Conservation (phyloP, 2,888 invertebrate genomes). For the Halocaridina rubra region DNA sequence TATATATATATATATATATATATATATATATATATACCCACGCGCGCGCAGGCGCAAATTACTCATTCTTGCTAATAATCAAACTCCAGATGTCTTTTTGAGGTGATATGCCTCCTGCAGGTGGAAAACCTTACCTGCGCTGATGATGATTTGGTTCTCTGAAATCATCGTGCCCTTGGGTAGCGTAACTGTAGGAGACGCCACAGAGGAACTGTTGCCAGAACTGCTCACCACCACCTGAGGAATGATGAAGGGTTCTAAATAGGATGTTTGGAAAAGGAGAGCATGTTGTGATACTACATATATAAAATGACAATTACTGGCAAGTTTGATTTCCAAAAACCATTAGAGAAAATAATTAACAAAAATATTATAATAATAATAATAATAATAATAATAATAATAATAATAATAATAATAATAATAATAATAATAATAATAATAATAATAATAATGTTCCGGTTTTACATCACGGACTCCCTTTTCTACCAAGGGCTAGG, state of each 20-base stretch:
- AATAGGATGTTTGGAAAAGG: too few species aligned
- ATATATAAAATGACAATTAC: too few species aligned
- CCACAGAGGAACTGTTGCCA: neutral
- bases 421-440: neutral
- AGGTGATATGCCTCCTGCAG: too few species aligned
- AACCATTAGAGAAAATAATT: neutral
- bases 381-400: neutral
- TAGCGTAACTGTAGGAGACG: constrained; percentile 20
- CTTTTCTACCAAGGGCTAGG: too few species aligned
- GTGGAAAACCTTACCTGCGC: neutral
- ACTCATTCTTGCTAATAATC: too few species aligned
- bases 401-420: neutral
- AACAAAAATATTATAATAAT: neutral
- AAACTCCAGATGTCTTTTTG: too few species aligned
- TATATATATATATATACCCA: neutral
- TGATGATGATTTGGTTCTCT: constrained; percentile 18
- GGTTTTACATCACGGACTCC: too few species aligned
- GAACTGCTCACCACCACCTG: neutral
- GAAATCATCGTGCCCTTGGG: constrained; percentile 17
- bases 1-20: constrained; percentile 1
- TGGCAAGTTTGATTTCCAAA: too few species aligned
- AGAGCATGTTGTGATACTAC: too few species aligned
- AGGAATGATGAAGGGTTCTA: too few species aligned
- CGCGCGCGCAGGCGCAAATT: neutral
- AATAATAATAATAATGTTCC: neutral